Conservation (phyloP, 2,113 vertebrate genomes). For the Datnioides undecimradiatus region DNA sequence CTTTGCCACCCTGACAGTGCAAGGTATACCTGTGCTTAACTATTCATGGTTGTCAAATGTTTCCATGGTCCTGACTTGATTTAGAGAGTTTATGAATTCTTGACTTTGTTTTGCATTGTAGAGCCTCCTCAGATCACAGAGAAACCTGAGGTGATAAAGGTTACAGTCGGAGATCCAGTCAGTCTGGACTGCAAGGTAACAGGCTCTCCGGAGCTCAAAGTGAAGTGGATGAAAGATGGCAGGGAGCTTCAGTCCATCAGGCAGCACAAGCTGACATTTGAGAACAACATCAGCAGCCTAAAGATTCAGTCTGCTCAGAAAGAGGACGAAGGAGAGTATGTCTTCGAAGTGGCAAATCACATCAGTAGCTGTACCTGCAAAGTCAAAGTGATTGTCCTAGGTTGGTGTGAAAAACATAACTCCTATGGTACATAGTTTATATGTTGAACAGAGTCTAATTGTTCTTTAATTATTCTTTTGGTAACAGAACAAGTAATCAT, state of each 20-base stretch:
- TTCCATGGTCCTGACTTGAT: neutral
- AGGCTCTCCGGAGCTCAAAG: slow-evolving; percentile 94
- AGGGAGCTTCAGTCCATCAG: slow-evolving; percentile 93
- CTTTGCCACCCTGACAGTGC: slow-evolving; percentile 91
- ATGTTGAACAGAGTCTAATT: slow-evolving; percentile 20
- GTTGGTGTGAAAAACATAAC: slow-evolving; percentile 84
- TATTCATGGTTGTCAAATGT: slow-evolving; percentile 57
- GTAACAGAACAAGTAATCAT: slow-evolving; percentile 93
- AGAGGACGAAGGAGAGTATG: slow-evolving; percentile 93
- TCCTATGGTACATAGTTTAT: neutral
- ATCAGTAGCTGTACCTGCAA: slow-evolving; percentile 93
- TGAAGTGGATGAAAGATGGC: slow-evolving; percentile 94
- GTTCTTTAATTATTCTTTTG: slow-evolving; percentile 78
- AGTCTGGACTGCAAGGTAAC: slow-evolving; percentile 94
- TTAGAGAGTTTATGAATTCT: neutral
- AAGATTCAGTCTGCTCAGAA: slow-evolving; percentile 92
- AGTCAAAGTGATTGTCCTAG: slow-evolving; percentile 90
- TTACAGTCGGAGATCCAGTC: slow-evolving; percentile 93
- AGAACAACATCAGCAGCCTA: slow-evolving; percentile 92
- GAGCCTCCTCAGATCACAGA: slow-evolving; percentile 95
- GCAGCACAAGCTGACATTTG: slow-evolving; percentile 93
- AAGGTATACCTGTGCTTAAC: slow-evolving; percentile 85
- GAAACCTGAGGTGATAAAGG: slow-evolving; percentile 92
- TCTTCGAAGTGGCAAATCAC: slow-evolving; percentile 94
- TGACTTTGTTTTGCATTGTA: slow-evolving; percentile 74